Base-by-base conservation (phyloP, 1,140 invertebrate species). In the Sipha flava region DNA sequence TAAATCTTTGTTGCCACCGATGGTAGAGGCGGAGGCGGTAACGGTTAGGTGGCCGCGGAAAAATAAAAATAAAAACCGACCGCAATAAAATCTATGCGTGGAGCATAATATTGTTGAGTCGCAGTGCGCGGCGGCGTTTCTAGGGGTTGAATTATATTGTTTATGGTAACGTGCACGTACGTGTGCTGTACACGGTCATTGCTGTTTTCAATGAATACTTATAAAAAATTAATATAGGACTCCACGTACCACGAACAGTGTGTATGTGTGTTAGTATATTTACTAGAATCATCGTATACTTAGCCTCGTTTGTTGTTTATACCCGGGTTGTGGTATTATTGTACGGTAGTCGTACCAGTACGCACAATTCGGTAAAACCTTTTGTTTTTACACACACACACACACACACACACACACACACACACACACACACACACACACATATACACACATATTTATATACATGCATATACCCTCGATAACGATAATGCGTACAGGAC, bases 1-100 rank as follows among this genome's bases (percentile, higher is more conserved):
- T 72, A 72, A 72, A 72, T 72, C 68, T 72, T 72, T 49, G 45
- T 72, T 49, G 68, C 29, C 23, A 34, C 68, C 43, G 23, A n/a
- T 23, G 43, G 14, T 21, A 14, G 29, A n/a, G 40, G 7, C 9
- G 5, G 4, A 18, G 34, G 26, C 34, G n/a, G 5, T 34, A 31
- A 21, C 64, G 14, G 12, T 21, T 66, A 2, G 14, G 26, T 5
- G 1, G 52, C 16, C 16, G 26, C 23, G 14, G 26, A 3, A n/a
- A 43, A 43, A 26, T 23, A 18, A 43, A 43, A 43, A 45, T 40
- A 31, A 73, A 73, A 73, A 21, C 3, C 1, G 31, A 73, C 70
- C 70, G 70, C 70, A 73, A 73, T 73, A 73, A 54, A 73, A 73
- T 29, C 14, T 18, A 14, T 59, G 6, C 9, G 7, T 21, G n/a